Base-by-base conservation (phyloP, 2,113 vertebrate genomes). In the Phrynosoma blainvillii region DNA sequence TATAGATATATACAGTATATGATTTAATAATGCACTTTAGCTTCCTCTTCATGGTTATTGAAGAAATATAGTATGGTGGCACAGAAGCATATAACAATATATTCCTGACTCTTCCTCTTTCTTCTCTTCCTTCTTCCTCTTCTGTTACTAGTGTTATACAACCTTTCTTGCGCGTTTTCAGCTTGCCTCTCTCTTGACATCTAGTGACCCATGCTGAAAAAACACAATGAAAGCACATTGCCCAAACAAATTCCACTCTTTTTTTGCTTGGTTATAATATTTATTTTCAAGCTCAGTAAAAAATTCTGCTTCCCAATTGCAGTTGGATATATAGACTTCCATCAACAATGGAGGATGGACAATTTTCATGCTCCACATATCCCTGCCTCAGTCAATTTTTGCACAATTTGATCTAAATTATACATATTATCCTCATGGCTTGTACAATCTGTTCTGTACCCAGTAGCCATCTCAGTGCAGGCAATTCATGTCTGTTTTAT, bases 131-230 rank as follows among this genome's bases (percentile, higher is more conserved):
- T 68, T 79, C 77, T 80, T 66, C 40, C 18, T 86, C 78, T 6
- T 36, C 27, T 66, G 42, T 52, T 85, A 88, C 89, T n/a, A 86
- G 36, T 62, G 40, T 9, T 0, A 68, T 18, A 40, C 36, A 84
- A 36, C 71, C 87, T 75, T 94, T 91, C 90, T 84, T 90, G 85
- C 88, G 18, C 75, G 76, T 82, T 52, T 90, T 91, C 87, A 88
- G 91, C 78, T 82, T 81, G 89, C 92, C 91, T 93, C 94, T 94
- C 92, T 92, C 47, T 94, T 95, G 95, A 95, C 93, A 95, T 83
- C 94, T 95, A 96, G 91, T 94, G 93, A 93, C 92, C 62, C 20
- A 0, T 81, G 65, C 25, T 23, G 87, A 84, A 90, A 88, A 92
- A 74, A 74, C 79, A 90, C 86, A 10, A 68, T 65, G 23, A 74